A percentile compares a stretch with the other conserved stretches of the same genome.
These are phyloP conservation scores for Cylindroiulus punctatus DNA, from an alignment of 2,888 invertebrate genomes.

Conservation along the genomic window DNA sequence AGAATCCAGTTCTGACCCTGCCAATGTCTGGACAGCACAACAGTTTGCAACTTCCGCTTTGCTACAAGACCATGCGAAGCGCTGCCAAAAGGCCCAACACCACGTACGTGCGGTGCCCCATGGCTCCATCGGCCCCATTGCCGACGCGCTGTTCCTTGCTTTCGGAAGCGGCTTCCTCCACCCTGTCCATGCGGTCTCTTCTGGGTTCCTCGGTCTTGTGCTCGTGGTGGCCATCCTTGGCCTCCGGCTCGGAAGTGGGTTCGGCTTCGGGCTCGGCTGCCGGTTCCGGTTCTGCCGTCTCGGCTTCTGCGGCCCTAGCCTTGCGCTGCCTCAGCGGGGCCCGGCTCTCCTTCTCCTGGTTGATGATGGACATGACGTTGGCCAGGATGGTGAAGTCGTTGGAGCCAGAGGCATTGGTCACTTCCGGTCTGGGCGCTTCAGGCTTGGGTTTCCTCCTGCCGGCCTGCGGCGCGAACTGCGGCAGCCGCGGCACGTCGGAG, in stretches of 20 bases:
- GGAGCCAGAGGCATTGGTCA: neutral
- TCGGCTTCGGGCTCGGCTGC: conserved; percentile 45
- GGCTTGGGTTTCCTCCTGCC: neutral
- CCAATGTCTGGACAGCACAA: neutral
- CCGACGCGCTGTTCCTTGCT: neutral
- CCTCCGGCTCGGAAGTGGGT: conserved; percentile 30
- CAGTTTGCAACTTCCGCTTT: neutral
- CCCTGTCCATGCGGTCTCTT: neutral
- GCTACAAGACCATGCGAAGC: neutral
- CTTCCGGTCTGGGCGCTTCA: neutral
- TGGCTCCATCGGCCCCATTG: neutral
- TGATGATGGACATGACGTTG: conserved; percentile 58
- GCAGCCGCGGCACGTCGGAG: conserved; percentile 60
- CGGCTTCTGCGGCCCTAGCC: neutral
- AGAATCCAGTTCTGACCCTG: neutral
- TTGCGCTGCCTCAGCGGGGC: conserved; percentile 15
- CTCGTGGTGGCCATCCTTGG: neutral
- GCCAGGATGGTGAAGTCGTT: conserved; percentile 56
- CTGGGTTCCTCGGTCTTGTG: neutral
- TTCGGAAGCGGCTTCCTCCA: neutral
- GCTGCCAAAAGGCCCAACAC: neutral
- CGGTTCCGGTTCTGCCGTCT: conserved; percentile 40
- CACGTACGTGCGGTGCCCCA: neutral
- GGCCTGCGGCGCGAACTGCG: conserved; percentile 42
- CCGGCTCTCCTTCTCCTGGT: conserved; percentile 48